phyloP scores from a whole-genome alignment of 2,888 invertebrate species.

The Lysandra bellargus region DNA sequence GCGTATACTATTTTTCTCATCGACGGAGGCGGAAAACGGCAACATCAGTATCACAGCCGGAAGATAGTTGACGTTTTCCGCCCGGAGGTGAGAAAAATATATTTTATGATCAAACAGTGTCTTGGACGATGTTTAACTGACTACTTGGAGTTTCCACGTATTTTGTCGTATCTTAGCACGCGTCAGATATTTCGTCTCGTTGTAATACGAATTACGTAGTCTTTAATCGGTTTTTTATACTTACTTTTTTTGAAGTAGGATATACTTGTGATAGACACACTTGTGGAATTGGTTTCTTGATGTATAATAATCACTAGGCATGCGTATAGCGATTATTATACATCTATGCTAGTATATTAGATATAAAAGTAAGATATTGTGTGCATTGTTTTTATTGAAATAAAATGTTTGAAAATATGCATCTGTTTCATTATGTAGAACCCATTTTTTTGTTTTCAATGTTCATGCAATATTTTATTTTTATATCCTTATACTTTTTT shows the following conservation, averaged over 20 bases:
- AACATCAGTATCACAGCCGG: no score
- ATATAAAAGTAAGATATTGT: conserved; percentile 45
- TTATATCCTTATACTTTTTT: conserved; percentile 25
- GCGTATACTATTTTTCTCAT: no score
- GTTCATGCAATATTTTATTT: conserved; percentile 29
- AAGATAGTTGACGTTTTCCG: no score
- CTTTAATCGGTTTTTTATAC: neutral
- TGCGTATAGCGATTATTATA: neutral
- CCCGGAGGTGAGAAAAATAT: no score
- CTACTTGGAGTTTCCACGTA: neutral
- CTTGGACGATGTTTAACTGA: neutral
- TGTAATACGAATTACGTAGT: conserved; percentile 5
- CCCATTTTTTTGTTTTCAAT: conserved; percentile 42
- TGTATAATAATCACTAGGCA: conserved; percentile 29
- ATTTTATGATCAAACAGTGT: neutral
- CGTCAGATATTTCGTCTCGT: conserved; percentile 5
- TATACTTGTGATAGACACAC: conserved; percentile 26
- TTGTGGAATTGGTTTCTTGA: conserved; percentile 28
- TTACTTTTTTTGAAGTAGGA: conserved; percentile 8
- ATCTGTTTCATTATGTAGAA: neutral
- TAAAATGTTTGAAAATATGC: conserved; percentile 61
- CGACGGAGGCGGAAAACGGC: no score
- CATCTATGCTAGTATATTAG: conserved; percentile 38
- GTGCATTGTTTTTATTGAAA: conserved; percentile 61
- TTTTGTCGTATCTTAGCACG: conserved; percentile 3